These are phyloP conservation scores for Stigmatopora nigra DNA, from an alignment of 2,113 vertebrate species.

Conservation along the genomic window DNA sequence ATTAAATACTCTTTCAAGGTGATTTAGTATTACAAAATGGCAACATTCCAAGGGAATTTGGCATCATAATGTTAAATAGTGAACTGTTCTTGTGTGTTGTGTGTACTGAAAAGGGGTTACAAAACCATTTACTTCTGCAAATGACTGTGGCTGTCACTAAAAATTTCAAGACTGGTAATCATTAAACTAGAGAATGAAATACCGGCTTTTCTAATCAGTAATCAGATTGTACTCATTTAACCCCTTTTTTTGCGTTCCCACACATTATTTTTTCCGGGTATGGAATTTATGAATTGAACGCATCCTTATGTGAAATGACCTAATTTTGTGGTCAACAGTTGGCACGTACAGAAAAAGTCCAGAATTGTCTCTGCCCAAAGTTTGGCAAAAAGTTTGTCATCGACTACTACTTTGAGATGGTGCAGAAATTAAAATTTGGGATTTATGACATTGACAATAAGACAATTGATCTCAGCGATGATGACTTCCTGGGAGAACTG, in stretches of 20 bases:
- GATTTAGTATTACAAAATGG: too few relatives aligned
- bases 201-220: neutral
- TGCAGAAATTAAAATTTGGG: slow-evolving; percentile 91
- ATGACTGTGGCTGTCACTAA: neutral
- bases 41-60: too few relatives aligned
- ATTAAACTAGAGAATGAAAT: slow-evolving; percentile 15
- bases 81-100: neutral
- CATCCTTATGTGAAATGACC: neutral
- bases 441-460: slow-evolving; percentile 96
- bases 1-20: too few relatives aligned
- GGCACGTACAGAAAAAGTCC: slow-evolving; percentile 82
- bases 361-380: slow-evolving; percentile 85
- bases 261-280: neutral
- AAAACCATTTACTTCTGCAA: neutral
- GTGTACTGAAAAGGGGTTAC: neutral
- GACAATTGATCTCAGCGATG: slow-evolving; percentile 82
- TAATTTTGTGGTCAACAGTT: slow-evolving; percentile 31
- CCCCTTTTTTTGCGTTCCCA: neutral
- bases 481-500: slow-evolving; percentile 92
- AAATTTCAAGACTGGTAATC: slow-evolving; percentile 1
- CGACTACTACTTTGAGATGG: slow-evolving; percentile 95
- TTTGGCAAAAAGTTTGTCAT: slow-evolving; percentile 87
- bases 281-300: neutral
- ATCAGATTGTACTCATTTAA: slow-evolving; percentile 8
- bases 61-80: neutral